Evolutionary conservation across 1,140 invertebrate genomes (phyloP).

Genomic region (Colletes latitarsis): DNA sequence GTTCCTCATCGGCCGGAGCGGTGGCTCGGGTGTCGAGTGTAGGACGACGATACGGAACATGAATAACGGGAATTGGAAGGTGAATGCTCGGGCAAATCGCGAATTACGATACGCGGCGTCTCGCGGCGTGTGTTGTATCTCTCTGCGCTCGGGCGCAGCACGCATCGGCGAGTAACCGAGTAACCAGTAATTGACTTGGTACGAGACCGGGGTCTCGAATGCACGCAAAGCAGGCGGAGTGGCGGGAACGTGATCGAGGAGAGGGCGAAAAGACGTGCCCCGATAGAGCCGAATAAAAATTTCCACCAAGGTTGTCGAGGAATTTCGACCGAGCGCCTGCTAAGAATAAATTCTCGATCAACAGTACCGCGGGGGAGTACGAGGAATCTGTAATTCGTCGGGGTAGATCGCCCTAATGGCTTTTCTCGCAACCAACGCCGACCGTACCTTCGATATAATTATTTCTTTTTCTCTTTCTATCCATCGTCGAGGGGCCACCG

Average conservation of each 20-base stretch:
- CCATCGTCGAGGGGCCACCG: background rate
- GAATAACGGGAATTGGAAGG: constrained; percentile 69
- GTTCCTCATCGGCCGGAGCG: constrained; percentile 11
- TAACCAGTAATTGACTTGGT: constrained; percentile 66
- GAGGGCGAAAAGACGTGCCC: background rate
- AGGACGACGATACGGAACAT: constrained; percentile 61
- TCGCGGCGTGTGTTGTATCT: background rate
- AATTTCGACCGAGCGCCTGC: constrained; percentile 33
- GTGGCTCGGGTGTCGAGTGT: constrained; percentile 40
- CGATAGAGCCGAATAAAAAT: constrained; percentile 13
- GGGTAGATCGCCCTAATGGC: constrained; percentile 24
- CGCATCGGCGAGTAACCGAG: constrained; percentile 58
- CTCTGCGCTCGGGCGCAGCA: constrained; percentile 28
- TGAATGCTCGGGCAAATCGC: constrained; percentile 68
- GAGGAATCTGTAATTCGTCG: constrained; percentile 33
- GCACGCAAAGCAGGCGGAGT: constrained; percentile 32
- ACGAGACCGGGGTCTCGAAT: constrained; percentile 61
- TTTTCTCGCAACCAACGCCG: background rate
- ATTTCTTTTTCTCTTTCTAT: background rate
- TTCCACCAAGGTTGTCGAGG: constrained; percentile 14
- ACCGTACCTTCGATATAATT: background rate
- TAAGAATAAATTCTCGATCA: constrained; percentile 42
- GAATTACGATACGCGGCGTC: constrained; percentile 64
- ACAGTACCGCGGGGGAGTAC: background rate
- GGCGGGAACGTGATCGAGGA: constrained; percentile 7